Evolutionary conservation across 2,797 vertebrate species (phyloP).

Genomic region (Aldrovandia affinis): DNA sequence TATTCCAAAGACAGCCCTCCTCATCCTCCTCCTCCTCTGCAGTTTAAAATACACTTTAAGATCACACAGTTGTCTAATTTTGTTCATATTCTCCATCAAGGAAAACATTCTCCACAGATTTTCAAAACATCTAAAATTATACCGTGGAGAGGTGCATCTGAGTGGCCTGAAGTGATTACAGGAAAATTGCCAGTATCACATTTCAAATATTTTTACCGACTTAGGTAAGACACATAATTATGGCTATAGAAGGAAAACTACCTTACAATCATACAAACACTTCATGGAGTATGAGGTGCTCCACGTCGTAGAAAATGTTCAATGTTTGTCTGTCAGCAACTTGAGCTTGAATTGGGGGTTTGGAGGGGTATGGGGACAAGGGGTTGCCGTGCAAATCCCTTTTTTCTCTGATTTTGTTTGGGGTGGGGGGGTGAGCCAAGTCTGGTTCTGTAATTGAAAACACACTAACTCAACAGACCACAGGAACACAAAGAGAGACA

Average conservation of each 20-base stretch:
- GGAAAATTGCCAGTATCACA: not conserved
- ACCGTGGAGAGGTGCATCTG: not conserved
- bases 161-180: not conserved
- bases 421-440: not conserved
- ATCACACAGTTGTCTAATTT: not conserved
- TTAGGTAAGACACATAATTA: not conserved
- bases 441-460: not conserved
- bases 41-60: not conserved
- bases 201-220: not conserved
- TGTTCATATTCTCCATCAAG: too few species aligned
- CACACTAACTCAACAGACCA: not conserved
- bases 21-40: too few species aligned
- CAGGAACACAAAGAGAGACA: not conserved
- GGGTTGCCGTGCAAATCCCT: not conserved
- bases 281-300: not conserved
- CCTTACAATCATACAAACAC: not conserved
- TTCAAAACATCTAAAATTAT: not conserved
- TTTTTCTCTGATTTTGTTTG: not conserved
- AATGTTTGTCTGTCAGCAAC: not conserved
- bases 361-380: not conserved
- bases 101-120: slow-evolving; percentile 15
- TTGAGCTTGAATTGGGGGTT: not conserved
- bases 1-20: too few species aligned
- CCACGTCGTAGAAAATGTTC: not conserved
- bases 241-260: not conserved